Evolutionary conservation across 37 sponge, comb jelly and placozoan genomes (phyloP), one percentile per base, ranked within the genome.

Genomic region (Corticium candelabrum): DNA sequence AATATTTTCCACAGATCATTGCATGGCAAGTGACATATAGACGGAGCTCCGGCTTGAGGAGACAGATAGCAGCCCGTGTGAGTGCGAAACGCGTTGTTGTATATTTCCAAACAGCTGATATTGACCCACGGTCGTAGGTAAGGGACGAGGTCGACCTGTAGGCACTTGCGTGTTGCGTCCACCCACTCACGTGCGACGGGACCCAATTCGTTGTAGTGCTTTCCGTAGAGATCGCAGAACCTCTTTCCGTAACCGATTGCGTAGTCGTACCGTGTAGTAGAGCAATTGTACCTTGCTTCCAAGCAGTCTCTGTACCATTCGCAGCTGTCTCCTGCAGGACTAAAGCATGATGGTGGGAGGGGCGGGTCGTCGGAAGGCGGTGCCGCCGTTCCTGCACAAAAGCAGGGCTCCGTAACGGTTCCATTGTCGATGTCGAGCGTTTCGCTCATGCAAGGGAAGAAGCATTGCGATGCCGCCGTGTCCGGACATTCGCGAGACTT

Each of bases 301-400:
- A 85, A 39, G 40, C 85, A 85, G 3, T 80, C 76, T 50, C 71
- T 31, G 34, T 85, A 85, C 85, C 85, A 85, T 0, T 41, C 39
- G 76, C 85, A 85, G 69, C 79, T 76, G 38, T 39, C 71, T 2
- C 81, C 85, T 7, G 76, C 37, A n/a, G 85, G 85, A 37, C 81
- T 85, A 69, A 35, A 80, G 41, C 85, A 85, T n/a, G 74, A 32
- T 21, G 85, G 76, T 21, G 80, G 41, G 73, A 85, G 39, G 1
- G 38, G 29, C n/a, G n/a, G n/a, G 2, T 40, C 35, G 5, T 21
- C 40, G 5, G 1, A 29, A 32, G 36, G 32, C 0, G 39, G 34
- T 4, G 81, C 37, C 4, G 36, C 76, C 5, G 41, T 69, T 2
- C 69, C 32, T 21, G 80, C 74, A 37, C 85, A 85, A 1, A 38